Evolutionary conservation across 2,113 vertebrate genomes (phyloP).

Genomic region (Nipponia nippon): DNA sequence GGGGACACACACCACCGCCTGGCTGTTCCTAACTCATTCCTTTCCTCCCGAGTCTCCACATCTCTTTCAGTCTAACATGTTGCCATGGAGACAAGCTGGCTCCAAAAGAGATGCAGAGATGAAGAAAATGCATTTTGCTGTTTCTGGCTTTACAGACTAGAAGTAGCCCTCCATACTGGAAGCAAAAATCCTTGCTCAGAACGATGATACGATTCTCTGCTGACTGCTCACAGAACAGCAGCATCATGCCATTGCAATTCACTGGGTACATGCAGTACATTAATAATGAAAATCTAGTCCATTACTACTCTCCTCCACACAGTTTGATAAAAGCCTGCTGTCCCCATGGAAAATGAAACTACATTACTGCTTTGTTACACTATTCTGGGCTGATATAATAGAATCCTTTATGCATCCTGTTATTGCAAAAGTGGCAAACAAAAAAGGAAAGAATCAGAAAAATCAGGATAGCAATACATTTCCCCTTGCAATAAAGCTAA

Average conservation of each 20-base stretch:
- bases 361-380: neutral
- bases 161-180: neutral
- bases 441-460: neutral
- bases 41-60: conserved; percentile 52
- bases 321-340: neutral
- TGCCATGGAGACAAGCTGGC: conserved; percentile 84
- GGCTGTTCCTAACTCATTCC: conserved; percentile 61
- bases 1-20: conserved; percentile 73
- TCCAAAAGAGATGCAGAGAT: conserved; percentile 63
- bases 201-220: neutral
- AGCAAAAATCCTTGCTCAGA: neutral
- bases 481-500: neutral
- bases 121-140: conserved; percentile 60
- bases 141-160: conserved; percentile 1
- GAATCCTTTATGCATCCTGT: neutral
- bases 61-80: conserved; percentile 80
- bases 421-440: neutral
- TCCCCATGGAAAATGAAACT: neutral
- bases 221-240: neutral
- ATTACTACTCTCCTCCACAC: neutral
- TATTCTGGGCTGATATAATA: neutral
- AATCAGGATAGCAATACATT: neutral
- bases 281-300: conserved; percentile 43
- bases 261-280: neutral
- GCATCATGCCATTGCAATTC: neutral